Base-by-base conservation (phyloP, 2,888 invertebrate genomes). In the Cheilosia impressa region DNA sequence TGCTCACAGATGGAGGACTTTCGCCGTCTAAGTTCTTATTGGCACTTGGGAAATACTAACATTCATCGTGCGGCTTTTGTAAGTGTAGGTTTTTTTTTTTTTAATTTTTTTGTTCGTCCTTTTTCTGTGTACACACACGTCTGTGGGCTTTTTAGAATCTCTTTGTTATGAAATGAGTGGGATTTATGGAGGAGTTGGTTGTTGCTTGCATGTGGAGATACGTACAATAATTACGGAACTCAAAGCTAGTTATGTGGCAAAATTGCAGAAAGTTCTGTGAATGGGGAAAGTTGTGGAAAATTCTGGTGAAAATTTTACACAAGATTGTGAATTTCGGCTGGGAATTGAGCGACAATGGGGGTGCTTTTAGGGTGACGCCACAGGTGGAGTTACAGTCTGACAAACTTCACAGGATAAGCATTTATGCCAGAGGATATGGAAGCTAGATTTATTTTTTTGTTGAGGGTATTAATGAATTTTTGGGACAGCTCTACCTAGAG, bases 31-130 rank as follows among this genome's bases (percentile, higher is more conserved):
- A 75, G 69, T 69, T 75, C 73, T 79, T 79, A 75, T 80, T 80
- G 79, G 53, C 84, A 75, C 84, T 80, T 75, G 84, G 84, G 84
- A 84, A 80, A 69, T 75, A 77, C 79, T 75, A 63, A 79, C 75
- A 84, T 71, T 80, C 80, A 69, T 80, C 75, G 63, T 83, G 79
- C 68, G 73, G 79, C 58, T 79, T 69, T 50, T 73, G 62, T 63
- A 77, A 72, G 62, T 62, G 58, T 71, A n/a, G 45, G 17, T 10
- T 38, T 57, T 47, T 34, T 19, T 19, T 19, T 1, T 43, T 45
- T 41, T 57, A 17, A 53, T 66, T 77, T 55, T 34, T 27, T 27
- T 38, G 2, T 58, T 52, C 19, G 15, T 53, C 17, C n/a, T 31
- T 24, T 17, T 38, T 17, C 34, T 57, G 10, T 76, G 7, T 52